Percentiles rank a stretch among this genome's conserved stretches.
These are phyloP conservation scores for Parasteatoda lunata DNA, from an alignment of 2,888 invertebrate genomes.

Conservation along the genomic window DNA sequence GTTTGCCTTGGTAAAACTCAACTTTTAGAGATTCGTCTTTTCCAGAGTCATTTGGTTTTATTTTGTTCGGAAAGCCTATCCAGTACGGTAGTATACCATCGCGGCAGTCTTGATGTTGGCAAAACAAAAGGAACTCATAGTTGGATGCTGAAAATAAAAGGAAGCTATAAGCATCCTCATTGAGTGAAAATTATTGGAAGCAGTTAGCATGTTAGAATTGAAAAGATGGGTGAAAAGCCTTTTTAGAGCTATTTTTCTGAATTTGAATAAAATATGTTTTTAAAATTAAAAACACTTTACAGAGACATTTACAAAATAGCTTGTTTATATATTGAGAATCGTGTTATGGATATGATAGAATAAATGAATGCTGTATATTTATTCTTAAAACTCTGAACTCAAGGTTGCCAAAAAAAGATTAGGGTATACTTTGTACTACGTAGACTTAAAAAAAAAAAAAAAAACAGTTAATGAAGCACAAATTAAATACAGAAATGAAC, in stretches of 20 bases:
- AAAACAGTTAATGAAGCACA: too few species aligned
- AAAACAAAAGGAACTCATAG: slow-evolving; percentile 42
- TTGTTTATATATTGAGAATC: not conserved
- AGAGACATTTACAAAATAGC: not conserved
- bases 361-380: too few species aligned
- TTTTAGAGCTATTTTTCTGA: slow-evolving; percentile 13
- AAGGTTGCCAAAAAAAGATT: too few species aligned
- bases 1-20: not conserved
- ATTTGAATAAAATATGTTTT: not conserved
- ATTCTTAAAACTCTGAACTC: too few species aligned
- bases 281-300: not conserved
- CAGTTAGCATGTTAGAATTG: too few species aligned
- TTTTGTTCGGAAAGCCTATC: slow-evolving; percentile 1
- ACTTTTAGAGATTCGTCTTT: slow-evolving; percentile 1
- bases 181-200: not conserved
- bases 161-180: not conserved
- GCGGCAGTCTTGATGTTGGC: slow-evolving; percentile 18
- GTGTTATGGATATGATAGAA: not conserved
- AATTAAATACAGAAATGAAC: too few species aligned
- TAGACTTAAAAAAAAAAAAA: too few species aligned
- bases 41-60: slow-evolving; percentile 15
- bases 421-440: too few species aligned
- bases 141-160: slow-evolving; percentile 57
- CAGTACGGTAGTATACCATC: slow-evolving; percentile 17
- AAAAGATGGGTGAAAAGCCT: slow-evolving; percentile 1